Base-by-base conservation (phyloP, 2,113 vertebrate genomes). In the Gymnocephalus cernua region DNA sequence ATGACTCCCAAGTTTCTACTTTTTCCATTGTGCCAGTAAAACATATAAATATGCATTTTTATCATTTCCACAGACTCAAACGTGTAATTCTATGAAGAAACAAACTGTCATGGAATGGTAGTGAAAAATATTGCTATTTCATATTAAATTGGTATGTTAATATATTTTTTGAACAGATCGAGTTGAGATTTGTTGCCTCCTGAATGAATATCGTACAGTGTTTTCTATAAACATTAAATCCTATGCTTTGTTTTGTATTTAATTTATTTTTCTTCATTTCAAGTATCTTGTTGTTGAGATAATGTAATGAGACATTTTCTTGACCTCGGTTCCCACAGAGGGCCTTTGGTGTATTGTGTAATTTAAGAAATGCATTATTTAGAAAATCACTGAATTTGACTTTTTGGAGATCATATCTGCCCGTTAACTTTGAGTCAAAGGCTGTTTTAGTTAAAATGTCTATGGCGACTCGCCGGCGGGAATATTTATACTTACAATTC, bases 401-500 rank as follows among this genome's bases (percentile, higher is more conserved):
- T 68, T 8, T 50, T 25, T 68, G 48, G 9, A 57, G 32, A 57
- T 80, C 10, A 66, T 72, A 59, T 54, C 7, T 56, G 35, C 10
- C 57, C 32, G 56, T 48, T 76, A 18, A 66, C 53, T 66, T 45
- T 21, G 23, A 86, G 75, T 35, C 38, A 68, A 29, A 57, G 12
- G 18, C 35, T 66, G 7, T 45, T 77, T 54, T 44, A 29, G 56
- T n/a, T 68, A 35, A 80, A 86, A 74, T 21, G 41, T 87, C 59
- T 44, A 25, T 44, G 53, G 54, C 54, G 61, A 50, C 25, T 68
- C 3, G 41, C 71, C 65, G 44, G 44, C 11, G 0, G 41, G 44
- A 84, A 80, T 86, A 83, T 80, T 80, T 76, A 54, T 50, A 41
- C 41, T 83, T 80, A 53, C 38, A 68, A 19, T 75, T 57, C 47